Evolutionary conservation across 2,888 invertebrate genomes (phyloP).

Genomic region (Acanthopleura granulata): DNA sequence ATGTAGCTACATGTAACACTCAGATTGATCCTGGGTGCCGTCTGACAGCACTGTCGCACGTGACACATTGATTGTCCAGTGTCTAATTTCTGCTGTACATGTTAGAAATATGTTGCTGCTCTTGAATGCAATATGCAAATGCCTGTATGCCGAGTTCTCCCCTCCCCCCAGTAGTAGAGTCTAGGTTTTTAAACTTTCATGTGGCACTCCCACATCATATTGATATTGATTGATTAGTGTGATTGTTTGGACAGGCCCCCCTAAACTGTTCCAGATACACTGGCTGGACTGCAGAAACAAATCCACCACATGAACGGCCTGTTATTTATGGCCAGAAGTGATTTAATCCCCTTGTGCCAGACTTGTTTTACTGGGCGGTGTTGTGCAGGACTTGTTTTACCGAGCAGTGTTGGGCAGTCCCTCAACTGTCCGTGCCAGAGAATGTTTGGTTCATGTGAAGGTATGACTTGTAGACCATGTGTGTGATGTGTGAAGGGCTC

Average conservation of each 20-base stretch:
- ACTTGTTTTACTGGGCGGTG: constrained; percentile 11
- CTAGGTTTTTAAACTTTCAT: constrained; percentile 12
- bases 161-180: background rate
- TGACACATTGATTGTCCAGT: too few species aligned
- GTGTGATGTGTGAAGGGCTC: too few species aligned
- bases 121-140: background rate
- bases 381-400: background rate
- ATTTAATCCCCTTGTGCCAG: background rate
- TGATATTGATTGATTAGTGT: constrained; percentile 4
- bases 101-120: too few species aligned
- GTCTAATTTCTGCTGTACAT: too few species aligned
- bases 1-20: too few species aligned
- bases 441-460: background rate
- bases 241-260: constrained; percentile 10
- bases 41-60: too few species aligned
- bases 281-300: background rate
- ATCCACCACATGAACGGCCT: background rate
- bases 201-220: background rate
- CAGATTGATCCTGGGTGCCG: too few species aligned
- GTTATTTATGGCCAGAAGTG: background rate
- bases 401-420: background rate
- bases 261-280: background rate
- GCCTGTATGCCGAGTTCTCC: background rate
- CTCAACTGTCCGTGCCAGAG: too few species aligned
- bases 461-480: background rate